Percentiles rank a stretch among this genome's conserved stretches.
Evolutionary conservation across 1,140 invertebrate genomes (phyloP).

Genomic region (Zaprionus inermis): DNA sequence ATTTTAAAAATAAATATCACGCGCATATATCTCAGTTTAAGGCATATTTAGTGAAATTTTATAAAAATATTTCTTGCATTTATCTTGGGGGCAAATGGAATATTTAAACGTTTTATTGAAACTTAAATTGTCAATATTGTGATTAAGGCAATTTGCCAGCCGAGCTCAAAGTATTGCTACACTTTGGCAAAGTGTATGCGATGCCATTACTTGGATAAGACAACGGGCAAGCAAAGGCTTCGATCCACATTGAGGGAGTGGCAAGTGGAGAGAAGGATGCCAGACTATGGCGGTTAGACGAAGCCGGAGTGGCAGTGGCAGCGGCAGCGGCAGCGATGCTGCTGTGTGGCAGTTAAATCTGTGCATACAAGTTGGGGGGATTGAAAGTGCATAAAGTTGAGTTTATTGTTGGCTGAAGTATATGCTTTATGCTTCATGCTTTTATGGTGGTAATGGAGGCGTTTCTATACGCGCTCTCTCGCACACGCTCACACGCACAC

Average conservation of each 20-base stretch:
- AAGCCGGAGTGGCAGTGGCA: constrained; percentile 7
- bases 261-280: too few species aligned
- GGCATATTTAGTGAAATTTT: too few species aligned
- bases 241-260: too few species aligned
- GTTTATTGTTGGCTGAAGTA: constrained; percentile 82
- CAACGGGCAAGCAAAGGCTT: constrained; percentile 27
- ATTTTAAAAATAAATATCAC: too few species aligned
- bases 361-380: constrained; percentile 79
- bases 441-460: constrained; percentile 66
- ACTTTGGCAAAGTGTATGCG: constrained; percentile 8
- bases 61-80: not conserved
- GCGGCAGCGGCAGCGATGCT: not conserved
- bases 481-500: not conserved
- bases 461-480: constrained; percentile 21
- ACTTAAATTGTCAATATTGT: not conserved
- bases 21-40: too few species aligned
- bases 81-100: not conserved
- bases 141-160: not conserved
- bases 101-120: not conserved
- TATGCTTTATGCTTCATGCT: constrained; percentile 74
- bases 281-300: not conserved
- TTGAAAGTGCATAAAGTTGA: constrained; percentile 82
- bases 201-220: constrained; percentile 22
- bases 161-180: not conserved
- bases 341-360: constrained; percentile 69